Evolutionary conservation across 2,888 invertebrate genomes (phyloP).

Genomic region (Pseudolycoriella hygida): DNA sequence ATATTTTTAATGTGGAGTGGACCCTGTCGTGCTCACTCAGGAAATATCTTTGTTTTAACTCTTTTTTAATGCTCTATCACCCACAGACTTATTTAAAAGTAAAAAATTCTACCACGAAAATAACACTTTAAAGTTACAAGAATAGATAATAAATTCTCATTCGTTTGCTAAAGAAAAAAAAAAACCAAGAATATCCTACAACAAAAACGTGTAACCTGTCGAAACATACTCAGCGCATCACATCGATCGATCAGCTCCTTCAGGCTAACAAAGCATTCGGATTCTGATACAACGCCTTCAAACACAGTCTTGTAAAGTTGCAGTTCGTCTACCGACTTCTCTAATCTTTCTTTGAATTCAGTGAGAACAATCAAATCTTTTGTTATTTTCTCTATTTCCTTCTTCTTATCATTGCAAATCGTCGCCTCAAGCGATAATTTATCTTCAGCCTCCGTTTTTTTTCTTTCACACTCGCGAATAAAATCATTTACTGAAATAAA

Average conservation of each 20-base stretch:
- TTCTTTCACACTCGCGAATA: slow-evolving; percentile 24
- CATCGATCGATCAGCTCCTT: slow-evolving; percentile 26
- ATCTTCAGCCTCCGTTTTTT: slow-evolving; percentile 19
- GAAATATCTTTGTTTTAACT: too few species aligned
- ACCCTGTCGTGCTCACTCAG: too few species aligned
- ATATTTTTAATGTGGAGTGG: too few species aligned
- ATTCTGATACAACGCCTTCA: slow-evolving; percentile 20
- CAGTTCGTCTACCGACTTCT: slow-evolving; percentile 19
- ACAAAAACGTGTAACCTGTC: too few species aligned
- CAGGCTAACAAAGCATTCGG: slow-evolving; percentile 10
- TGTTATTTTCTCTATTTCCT: slow-evolving; percentile 16
- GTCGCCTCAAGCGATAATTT: slow-evolving; percentile 20
- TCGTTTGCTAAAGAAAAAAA: not conserved
- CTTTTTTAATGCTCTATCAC: too few species aligned
- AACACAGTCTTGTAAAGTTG: slow-evolving; percentile 23
- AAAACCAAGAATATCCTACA: too few species aligned
- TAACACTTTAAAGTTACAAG: too few species aligned
- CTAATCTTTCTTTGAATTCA: slow-evolving; percentile 18
- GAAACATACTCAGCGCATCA: slow-evolving; percentile 25
- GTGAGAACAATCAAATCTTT: slow-evolving; percentile 15
- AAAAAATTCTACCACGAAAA: too few species aligned
- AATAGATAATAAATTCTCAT: not conserved
- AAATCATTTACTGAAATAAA: slow-evolving; percentile 26
- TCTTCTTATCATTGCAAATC: slow-evolving; percentile 16
- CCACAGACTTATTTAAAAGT: too few species aligned